phyloP scores from a whole-genome alignment of 2,113 vertebrate genomes.

The Hyperopisus bebe region DNA sequence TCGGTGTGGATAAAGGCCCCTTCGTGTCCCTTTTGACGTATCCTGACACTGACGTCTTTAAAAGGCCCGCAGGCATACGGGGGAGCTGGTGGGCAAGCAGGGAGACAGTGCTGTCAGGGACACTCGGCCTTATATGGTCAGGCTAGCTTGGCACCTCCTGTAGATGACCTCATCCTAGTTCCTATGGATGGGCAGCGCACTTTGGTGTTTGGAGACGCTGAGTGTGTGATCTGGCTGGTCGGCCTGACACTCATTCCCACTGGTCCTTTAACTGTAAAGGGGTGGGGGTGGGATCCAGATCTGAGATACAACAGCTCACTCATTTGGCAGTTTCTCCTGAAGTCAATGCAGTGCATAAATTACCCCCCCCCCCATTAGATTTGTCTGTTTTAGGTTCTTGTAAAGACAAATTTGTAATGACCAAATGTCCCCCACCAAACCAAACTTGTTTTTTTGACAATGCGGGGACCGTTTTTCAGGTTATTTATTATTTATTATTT shows the following conservation, averaged over 20 bases:
- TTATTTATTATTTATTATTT: no score
- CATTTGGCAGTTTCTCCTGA: neutral
- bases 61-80: neutral
- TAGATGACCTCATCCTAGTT: neutral
- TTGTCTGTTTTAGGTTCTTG: neutral
- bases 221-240: neutral
- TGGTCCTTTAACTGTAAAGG: neutral
- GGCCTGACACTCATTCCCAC: neutral
- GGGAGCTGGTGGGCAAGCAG: neutral
- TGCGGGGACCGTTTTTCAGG: no score
- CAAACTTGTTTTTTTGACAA: no score
- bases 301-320: neutral
- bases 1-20: neutral
- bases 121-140: neutral
- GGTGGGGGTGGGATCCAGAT: neutral
- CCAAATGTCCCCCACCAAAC: no score
- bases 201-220: neutral
- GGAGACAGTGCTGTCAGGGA: no score
- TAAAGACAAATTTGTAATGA: neutral
- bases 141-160: neutral
- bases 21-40: neutral
- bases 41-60: neutral
- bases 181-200: neutral
- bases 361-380: neutral
- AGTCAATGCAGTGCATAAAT: neutral